Evolutionary conservation across 2,113 vertebrate species (phyloP), one percentile per base, ranked within the genome.

Genomic region (Fregata magnificens): DNA sequence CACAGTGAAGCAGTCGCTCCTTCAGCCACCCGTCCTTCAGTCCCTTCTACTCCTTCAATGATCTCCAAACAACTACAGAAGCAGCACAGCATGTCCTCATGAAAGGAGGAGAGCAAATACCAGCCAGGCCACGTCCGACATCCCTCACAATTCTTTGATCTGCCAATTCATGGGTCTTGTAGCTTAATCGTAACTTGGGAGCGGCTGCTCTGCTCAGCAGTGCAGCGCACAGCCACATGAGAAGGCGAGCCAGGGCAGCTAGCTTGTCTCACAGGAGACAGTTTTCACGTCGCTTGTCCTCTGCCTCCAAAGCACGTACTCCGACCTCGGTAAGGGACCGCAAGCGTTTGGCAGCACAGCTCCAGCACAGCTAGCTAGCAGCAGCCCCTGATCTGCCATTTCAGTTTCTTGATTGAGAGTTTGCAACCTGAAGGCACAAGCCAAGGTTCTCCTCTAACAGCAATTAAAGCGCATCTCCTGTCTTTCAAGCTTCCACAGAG

Each of bases 361-460:
- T 81, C 79, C 8, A 45, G 40, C 34, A 29, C 5, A 61, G 83
- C 49, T 42, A 40, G 61, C 56, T 52, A 66, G 65, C 0, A 10
- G 80, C 91, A 92, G 74, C 66, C 42, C 73, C 86, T 63, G 6
- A 85, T 71, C 83, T 78, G 77, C 91, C 73, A 72, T 55, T 95
- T 85, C 86, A 63, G 58, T n/a, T 84, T 67, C 81, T 49, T 50
- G 86, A 92, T n/a, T 59, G 58, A 84, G 73, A 95, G 73, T 38
- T 25, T 82, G 66, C 88, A 95, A 88, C 88, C 92, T 61, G 58
- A 59, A 96, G 95, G 91, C 81, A 93, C 52, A 59, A 82, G 71
- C 69, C 56, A 62, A 84, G 44, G 69, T 32, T 76, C 81, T 93
- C 81, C 66, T 94, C 78, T 93, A 95, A 79, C 12, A 61, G 91